Evolutionary conservation across 2,888 invertebrate species (phyloP).

Genomic region (Pyrgus malvae): DNA sequence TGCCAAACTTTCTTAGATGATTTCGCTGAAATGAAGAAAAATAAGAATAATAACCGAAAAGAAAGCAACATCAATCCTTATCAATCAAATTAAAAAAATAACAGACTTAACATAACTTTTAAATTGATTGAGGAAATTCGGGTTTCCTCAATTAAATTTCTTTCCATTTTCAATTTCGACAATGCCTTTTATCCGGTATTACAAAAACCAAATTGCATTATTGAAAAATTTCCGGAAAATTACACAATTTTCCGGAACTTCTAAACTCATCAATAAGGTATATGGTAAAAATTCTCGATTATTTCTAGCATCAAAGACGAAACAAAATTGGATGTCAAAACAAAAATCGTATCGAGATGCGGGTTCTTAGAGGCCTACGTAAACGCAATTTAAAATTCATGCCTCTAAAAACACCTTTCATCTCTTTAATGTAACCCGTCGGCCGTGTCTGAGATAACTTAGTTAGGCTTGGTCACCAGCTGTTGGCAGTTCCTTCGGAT

Average conservation of each 20-base stretch:
- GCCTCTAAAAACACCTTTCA: constrained; percentile 68
- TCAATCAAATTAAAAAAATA: too few species aligned
- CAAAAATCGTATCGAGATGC: constrained; percentile 43
- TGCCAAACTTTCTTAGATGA: too few species aligned
- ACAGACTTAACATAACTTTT: too few species aligned
- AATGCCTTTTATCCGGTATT: neutral
- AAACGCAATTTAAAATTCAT: constrained; percentile 68
- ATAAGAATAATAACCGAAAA: too few species aligned
- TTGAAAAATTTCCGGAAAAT: too few species aligned
- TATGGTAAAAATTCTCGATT: constrained; percentile 8
- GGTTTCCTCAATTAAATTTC: too few species aligned
- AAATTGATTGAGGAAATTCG: too few species aligned
- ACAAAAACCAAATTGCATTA: too few species aligned
- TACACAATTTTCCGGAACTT: constrained; percentile 3
- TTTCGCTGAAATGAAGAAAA: too few species aligned
- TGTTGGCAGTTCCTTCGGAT: neutral
- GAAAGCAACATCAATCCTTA: too few species aligned
- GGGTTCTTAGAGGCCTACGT: constrained; percentile 34
- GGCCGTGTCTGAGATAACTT: constrained; percentile 20
- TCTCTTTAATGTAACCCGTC: constrained; percentile 62
- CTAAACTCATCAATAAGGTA: neutral
- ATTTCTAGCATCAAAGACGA: constrained; percentile 28
- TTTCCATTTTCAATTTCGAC: neutral
- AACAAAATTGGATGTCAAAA: constrained; percentile 36
- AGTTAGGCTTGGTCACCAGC: neutral